These are phyloP conservation scores for Cyprinella venusta DNA, from an alignment of 2,797 vertebrate genomes.

Conservation along the genomic window DNA sequence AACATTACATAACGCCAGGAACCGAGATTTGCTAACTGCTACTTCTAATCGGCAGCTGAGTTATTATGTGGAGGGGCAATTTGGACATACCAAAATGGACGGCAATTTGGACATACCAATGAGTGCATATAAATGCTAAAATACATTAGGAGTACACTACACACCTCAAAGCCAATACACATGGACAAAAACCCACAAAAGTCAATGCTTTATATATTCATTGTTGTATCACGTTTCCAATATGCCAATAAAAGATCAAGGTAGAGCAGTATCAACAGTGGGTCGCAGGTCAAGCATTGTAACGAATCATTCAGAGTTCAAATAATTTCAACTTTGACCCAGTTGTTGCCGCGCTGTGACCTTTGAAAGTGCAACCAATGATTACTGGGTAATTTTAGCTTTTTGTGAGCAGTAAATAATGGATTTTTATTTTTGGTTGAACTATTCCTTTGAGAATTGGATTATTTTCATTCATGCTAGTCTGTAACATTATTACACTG, in stretches of 20 bases:
- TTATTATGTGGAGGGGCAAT: background rate
- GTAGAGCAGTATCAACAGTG: background rate
- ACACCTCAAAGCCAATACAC: background rate
- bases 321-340: background rate
- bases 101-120: too few species aligned
- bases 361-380: background rate
- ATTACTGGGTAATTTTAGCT: background rate
- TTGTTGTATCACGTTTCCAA: background rate
- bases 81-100: background rate
- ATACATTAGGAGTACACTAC: background rate
- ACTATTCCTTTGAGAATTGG: background rate
- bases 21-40: background rate
- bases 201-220: background rate
- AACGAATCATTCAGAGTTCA: background rate
- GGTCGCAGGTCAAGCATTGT: background rate
- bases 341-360: background rate
- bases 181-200: background rate
- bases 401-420: background rate
- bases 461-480: background rate
- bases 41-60: background rate
- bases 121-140: background rate
- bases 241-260: background rate
- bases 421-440: background rate
- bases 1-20: too few species aligned
- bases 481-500: background rate